Base-by-base conservation (phyloP, 2,888 invertebrate species). In the Chrysolina americana region DNA sequence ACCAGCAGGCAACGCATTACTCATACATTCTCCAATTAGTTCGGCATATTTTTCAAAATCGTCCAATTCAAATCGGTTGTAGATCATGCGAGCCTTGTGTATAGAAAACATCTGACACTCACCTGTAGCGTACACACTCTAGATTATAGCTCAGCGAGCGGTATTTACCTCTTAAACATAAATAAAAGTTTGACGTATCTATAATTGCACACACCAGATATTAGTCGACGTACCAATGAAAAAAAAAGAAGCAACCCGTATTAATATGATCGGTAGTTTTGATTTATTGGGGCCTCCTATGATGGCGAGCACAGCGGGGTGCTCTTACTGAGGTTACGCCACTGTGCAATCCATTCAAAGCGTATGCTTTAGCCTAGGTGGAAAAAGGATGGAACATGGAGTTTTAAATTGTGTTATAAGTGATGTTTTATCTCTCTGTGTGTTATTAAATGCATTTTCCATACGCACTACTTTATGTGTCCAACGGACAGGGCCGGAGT, bases 131-230 rank as follows among this genome's bases (percentile, higher is more conserved):
- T 77, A 76, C 74, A 74, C 72, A 75, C 73, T 73, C 72, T 69
- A 76, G 78, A 79, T 81, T 79, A 73, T 36, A 41, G 73, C 79
- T 21, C 81, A 80, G 80, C 81, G 76, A 76, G 81, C 76, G 81
- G 79, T 79, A 72, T 48, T 59, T 77, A 78, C 78, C 78, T 77
- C 84, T 84, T 83, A 83, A 81, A 75, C 83, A 87, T 87, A 87
- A 87, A 87, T 87, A 85, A 85, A 82, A 82, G 83, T 87, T 87
- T 87, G 87, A 87, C 87, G 86, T 85, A 85, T 85, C 84, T 83
- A 85, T 87, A 87, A 87, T 87, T 87, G 87, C 86, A 82, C 85
- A 83, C 84, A 83, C 83, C 83, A 83, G 83, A 82, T 85, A 75
- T 73, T 69, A 69, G 73, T 56, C 19, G 50, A 36, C 59, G 63